These are phyloP conservation scores for Pyrochroa serraticornis DNA, from an alignment of 2,888 invertebrate species.

Conservation along the genomic window DNA sequence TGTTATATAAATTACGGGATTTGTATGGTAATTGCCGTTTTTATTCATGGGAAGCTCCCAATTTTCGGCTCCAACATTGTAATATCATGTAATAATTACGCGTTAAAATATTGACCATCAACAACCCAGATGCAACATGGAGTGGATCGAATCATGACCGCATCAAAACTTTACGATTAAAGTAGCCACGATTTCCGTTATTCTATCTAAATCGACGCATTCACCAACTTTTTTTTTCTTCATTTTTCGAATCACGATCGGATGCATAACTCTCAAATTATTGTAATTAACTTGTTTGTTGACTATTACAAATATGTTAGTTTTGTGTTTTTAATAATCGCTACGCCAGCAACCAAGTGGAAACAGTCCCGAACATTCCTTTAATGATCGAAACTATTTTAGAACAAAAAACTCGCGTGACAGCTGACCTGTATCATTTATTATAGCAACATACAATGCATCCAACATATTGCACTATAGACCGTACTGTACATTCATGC, in stretches of 20 bases:
- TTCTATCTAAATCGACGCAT: too few species aligned
- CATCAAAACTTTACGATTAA: neutral
- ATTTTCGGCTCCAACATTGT: neutral
- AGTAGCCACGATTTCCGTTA: neutral
- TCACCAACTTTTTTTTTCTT: too few species aligned
- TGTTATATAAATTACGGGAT: slow-evolving; percentile 10
- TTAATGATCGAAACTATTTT: too few species aligned
- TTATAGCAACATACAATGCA: neutral
- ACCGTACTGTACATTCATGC: slow-evolving; percentile 4
- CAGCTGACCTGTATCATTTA: neutral
- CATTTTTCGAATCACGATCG: too few species aligned
- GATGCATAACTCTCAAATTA: too few species aligned
- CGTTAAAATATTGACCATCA: neutral
- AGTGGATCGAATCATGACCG: slow-evolving; percentile 6
- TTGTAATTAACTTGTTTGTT: neutral
- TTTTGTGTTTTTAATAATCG: too few species aligned
- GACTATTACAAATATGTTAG: too few species aligned
- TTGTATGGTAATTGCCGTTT: slow-evolving; percentile 3
- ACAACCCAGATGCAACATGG: slow-evolving; percentile 7
- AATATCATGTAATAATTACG: neutral
- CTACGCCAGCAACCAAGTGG: too few species aligned
- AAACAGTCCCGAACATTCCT: too few species aligned
- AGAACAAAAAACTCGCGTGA: too few species aligned
- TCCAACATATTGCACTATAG: neutral
- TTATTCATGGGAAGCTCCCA: neutral